Evolutionary conservation across 1,140 invertebrate genomes (phyloP).

Genomic region (Leucophenga varia): DNA sequence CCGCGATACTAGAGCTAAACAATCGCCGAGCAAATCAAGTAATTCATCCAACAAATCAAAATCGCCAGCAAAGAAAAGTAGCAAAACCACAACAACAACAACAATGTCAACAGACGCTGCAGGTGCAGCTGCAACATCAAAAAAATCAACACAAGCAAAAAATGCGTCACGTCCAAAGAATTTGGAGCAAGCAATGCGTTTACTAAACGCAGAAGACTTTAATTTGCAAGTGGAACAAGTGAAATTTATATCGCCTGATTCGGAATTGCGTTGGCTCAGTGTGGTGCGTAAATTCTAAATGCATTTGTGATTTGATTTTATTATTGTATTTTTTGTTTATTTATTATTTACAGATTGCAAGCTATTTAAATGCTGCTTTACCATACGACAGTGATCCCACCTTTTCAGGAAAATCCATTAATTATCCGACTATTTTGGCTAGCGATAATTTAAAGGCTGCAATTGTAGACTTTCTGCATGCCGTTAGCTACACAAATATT

Average conservation of each 20-base stretch:
- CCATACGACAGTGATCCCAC: constrained; percentile 42
- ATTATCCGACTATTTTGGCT: constrained; percentile 43
- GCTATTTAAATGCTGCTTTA: constrained; percentile 34
- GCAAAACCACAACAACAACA: constrained; percentile 20
- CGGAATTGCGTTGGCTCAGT: constrained; percentile 43
- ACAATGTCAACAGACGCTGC: constrained; percentile 10
- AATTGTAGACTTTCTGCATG: constrained; percentile 49
- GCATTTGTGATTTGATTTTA: background rate
- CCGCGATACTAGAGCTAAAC: constrained; percentile 15
- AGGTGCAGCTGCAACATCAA: background rate
- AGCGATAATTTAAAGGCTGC: constrained; percentile 22
- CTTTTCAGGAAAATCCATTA: constrained; percentile 40
- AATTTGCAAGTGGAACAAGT: constrained; percentile 35
- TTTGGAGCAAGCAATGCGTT: constrained; percentile 64
- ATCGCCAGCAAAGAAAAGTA: constrained; percentile 59
- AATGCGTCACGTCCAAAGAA: constrained; percentile 66
- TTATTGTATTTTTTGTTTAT: background rate
- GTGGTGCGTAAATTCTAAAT: constrained; percentile 18
- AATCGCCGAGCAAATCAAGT: constrained; percentile 11
- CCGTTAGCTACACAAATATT: constrained; percentile 58
- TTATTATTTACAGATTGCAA: constrained; percentile 20
- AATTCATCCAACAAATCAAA: constrained; percentile 51
- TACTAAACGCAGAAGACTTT: constrained; percentile 39
- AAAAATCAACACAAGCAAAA: constrained; percentile 44
- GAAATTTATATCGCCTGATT: constrained; percentile 36